Percentiles rank a stretch among this genome's conserved stretches.
Evolutionary conservation across 2,888 invertebrate genomes (phyloP).

Genomic region (Troides helena): DNA sequence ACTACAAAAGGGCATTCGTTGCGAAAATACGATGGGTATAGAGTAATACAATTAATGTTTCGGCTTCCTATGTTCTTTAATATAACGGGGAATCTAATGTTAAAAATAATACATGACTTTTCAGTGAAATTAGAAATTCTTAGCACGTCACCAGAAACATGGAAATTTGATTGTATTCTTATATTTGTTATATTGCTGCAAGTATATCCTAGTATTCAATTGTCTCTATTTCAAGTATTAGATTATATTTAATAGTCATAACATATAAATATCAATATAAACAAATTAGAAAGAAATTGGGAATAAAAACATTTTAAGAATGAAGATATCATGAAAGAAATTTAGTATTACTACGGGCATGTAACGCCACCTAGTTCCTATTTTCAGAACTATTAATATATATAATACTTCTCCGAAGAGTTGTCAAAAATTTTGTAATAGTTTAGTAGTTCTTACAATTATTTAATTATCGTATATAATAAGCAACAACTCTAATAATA

Average conservation of each 20-base stretch:
- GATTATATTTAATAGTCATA: too few relatives aligned
- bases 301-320: too few relatives aligned
- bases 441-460: too few relatives aligned
- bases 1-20: slow-evolving; percentile 56
- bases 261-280: too few relatives aligned
- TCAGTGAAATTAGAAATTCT: not conserved
- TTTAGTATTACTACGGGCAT: not conserved
- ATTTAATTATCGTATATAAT: too few relatives aligned
- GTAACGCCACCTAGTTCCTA: not conserved
- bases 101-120: not conserved
- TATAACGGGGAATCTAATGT: not conserved
- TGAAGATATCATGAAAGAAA: too few relatives aligned
- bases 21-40: slow-evolving; percentile 60
- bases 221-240: too few relatives aligned
- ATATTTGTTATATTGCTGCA: not conserved
- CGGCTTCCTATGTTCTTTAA: slow-evolving; percentile 30
- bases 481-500: too few relatives aligned
- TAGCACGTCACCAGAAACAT: not conserved
- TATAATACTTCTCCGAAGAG: too few relatives aligned
- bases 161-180: not conserved
- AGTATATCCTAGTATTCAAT: too few relatives aligned
- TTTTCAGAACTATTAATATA: not conserved
- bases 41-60: slow-evolving; percentile 62
- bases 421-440: too few relatives aligned
- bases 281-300: too few relatives aligned